phyloP scores from a whole-genome alignment of 2,888 invertebrate genomes.

The Pseudanteris insignis region DNA sequence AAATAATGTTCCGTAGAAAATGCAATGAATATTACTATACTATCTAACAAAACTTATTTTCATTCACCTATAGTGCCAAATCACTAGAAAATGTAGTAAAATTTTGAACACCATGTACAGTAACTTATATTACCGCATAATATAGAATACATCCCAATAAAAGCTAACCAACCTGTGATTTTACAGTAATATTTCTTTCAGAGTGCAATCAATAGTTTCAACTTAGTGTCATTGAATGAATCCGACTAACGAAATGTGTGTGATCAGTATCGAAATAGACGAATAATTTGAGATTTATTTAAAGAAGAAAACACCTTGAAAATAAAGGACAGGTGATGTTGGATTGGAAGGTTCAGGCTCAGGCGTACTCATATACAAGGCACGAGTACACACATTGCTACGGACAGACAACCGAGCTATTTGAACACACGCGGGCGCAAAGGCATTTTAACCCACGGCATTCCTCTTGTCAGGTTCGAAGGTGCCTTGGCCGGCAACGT shows the following conservation, averaged over 20 bases:
- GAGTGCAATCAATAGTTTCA: too few relatives aligned
- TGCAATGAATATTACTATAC: too few relatives aligned
- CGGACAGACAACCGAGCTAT: conserved; percentile 45
- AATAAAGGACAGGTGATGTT: conserved; percentile 65
- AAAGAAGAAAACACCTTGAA: conserved; percentile 44
- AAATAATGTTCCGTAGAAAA: too few relatives aligned
- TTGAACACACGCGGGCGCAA: conserved; percentile 48
- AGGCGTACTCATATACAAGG: conserved; percentile 37
- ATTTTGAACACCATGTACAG: too few relatives aligned
- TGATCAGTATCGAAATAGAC: conserved; percentile 44
- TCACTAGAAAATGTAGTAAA: too few relatives aligned
- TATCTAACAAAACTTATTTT: too few relatives aligned
- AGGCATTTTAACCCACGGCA: conserved; percentile 65
- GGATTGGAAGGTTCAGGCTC: conserved; percentile 55
- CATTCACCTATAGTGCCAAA: too few relatives aligned
- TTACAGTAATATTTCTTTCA: too few relatives aligned
- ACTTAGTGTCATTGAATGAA: too few relatives aligned
- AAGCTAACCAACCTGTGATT: too few relatives aligned
- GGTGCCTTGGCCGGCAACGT: conserved; percentile 63
- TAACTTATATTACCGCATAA: too few relatives aligned
- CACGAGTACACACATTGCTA: conserved; percentile 41
- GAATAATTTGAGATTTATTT: conserved; percentile 43
- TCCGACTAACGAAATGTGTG: conserved; percentile 25
- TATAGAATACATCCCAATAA: too few relatives aligned
- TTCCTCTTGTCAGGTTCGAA: conserved; percentile 63